Percentiles rank a stretch among this genome's conserved stretches.
Evolutionary conservation across 2,113 vertebrate species (phyloP).

Genomic region (Egretta garzetta): DNA sequence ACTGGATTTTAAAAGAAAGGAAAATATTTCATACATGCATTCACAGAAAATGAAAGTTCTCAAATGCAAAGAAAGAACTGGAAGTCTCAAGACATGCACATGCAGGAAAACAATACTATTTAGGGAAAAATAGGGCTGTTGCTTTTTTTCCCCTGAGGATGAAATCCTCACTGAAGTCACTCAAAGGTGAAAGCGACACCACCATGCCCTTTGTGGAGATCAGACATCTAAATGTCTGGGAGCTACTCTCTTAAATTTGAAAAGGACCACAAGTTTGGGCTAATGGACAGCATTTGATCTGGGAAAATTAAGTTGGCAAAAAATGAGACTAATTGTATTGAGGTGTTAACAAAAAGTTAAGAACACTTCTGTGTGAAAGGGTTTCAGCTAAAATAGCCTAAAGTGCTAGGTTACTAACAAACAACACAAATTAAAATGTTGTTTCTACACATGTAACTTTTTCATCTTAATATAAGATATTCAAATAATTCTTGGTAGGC

Average conservation of each 20-base stretch:
- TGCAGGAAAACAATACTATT: neutral
- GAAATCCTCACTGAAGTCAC: neutral
- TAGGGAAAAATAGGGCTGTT: neutral
- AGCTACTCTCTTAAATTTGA: neutral
- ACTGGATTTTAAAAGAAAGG: neutral
- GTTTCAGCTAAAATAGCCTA: neutral
- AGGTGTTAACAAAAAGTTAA: neutral
- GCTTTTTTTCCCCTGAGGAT: accelerated
- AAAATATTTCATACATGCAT: neutral
- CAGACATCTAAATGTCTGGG: neutral
- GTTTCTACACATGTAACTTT: neutral
- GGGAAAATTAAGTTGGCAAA: neutral
- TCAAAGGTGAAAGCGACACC: neutral
- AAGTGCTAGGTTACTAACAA: neutral
- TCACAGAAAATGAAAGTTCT: neutral
- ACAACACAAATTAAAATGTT: neutral
- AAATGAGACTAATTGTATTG: neutral
- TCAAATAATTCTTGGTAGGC: neutral
- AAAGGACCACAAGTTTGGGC: neutral
- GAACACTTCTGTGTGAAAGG: neutral
- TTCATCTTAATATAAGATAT: neutral
- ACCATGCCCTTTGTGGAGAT: neutral
- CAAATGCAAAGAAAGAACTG: neutral
- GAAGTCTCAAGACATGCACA: neutral
- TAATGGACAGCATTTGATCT: neutral